Percentiles rank a stretch among this genome's conserved stretches.
phyloP scores from a whole-genome alignment of 2,888 invertebrate species.

The Cremastinae sp. region DNA sequence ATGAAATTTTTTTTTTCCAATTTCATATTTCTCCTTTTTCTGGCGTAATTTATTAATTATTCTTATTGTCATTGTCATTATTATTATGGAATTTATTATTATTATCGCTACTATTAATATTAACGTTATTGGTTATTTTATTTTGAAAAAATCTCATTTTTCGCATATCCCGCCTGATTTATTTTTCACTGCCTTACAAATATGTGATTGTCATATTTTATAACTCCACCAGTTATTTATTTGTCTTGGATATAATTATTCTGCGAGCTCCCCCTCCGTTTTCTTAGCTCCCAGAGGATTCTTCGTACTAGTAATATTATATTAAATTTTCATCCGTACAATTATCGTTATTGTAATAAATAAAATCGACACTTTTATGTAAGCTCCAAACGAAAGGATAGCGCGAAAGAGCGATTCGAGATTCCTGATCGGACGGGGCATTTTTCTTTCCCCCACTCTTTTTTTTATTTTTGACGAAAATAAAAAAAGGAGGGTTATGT shows the following conservation, averaged over 20 bases:
- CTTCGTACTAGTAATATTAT: conserved; percentile 58
- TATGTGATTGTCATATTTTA: conserved; percentile 64
- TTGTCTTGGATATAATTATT: conserved; percentile 59
- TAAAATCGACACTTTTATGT: conserved; percentile 51
- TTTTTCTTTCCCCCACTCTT: conserved; percentile 2
- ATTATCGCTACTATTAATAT: conserved; percentile 42
- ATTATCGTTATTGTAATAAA: conserved; percentile 68
- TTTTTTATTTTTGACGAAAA: not conserved
- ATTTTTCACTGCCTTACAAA: conserved; percentile 58
- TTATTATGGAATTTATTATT: conserved; percentile 32
- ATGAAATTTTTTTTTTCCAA: conserved; percentile 54
- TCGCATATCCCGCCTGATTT: conserved; percentile 45
- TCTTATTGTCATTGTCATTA: conserved; percentile 34
- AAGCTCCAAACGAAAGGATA: conserved; percentile 34
- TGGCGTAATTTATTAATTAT: conserved; percentile 43
- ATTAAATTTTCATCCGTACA: conserved; percentile 72
- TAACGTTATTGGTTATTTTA: conserved; percentile 45
- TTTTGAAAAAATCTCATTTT: conserved; percentile 45
- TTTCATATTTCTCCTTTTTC: conserved; percentile 56
- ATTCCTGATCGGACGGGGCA: conserved; percentile 1
- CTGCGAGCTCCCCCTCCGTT: conserved; percentile 55
- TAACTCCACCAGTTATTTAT: conserved; percentile 66
- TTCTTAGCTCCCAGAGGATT: conserved; percentile 59
- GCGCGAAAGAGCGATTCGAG: conserved; percentile 52
- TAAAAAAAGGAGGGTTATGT: conserved; percentile 2